Evolutionary conservation across 2,888 invertebrate genomes (phyloP).

Genomic region (Drepana falcataria): DNA sequence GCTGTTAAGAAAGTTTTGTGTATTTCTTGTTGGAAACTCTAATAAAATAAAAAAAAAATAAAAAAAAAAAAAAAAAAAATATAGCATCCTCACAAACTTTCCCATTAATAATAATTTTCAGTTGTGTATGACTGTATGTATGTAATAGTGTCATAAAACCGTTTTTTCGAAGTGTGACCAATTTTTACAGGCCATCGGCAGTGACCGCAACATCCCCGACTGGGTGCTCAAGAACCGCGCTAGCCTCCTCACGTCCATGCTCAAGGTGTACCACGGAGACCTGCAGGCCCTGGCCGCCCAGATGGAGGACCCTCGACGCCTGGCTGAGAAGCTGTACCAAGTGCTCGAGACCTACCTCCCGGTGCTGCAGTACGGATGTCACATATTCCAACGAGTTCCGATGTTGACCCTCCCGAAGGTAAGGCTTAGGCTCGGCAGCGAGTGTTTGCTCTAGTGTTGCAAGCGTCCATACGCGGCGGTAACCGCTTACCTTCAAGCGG

Average conservation of each 20-base stretch:
- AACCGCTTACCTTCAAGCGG: not conserved
- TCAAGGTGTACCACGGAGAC: constrained; percentile 92
- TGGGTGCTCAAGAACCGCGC: constrained; percentile 89
- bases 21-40: too few species aligned
- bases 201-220: constrained; percentile 91
- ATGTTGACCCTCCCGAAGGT: constrained; percentile 90
- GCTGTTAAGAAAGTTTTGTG: too few species aligned
- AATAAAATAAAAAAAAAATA: too few species aligned
- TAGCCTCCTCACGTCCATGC: constrained; percentile 84
- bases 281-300: constrained; percentile 83
- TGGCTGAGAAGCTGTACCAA: constrained; percentile 85
- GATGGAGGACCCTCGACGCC: constrained; percentile 71
- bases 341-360: constrained; percentile 94
- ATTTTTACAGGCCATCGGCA: constrained; percentile 86
- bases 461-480: not conserved
- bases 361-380: constrained; percentile 89
- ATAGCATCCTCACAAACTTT: too few species aligned
- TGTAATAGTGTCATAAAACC: too few species aligned
- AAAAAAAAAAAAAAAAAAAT: too few species aligned
- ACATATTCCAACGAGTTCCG: constrained; percentile 90
- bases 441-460: not conserved
- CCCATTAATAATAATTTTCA: too few species aligned
- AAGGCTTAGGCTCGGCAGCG: constrained; percentile 11
- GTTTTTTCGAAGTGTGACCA: constrained; percentile 1
- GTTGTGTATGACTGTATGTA: too few species aligned